Conservation (phyloP, 2,113 vertebrate species). For the Tinamus guttatus region DNA sequence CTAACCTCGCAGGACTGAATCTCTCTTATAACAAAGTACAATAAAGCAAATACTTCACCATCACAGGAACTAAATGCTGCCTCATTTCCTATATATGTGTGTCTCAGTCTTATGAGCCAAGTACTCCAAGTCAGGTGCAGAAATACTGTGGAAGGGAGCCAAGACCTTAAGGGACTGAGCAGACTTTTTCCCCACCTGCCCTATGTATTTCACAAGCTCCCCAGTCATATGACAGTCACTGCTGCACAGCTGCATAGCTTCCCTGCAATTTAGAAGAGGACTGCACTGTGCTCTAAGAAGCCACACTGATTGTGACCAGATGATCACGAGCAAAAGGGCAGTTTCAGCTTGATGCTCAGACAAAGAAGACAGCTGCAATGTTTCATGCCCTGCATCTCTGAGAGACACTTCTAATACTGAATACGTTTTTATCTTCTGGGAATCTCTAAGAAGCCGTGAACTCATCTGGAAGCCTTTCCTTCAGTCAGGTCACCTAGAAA, state of each 20-base stretch:
- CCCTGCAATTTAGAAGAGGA: background rate
- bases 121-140: background rate
- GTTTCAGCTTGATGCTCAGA: background rate
- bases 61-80: constrained; percentile 49
- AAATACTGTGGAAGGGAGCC: background rate
- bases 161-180: background rate
- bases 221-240: background rate
- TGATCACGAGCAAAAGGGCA: background rate
- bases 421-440: background rate
- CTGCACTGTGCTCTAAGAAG: background rate
- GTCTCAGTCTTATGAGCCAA: background rate
- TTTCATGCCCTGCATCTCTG: background rate
- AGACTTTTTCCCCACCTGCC: background rate
- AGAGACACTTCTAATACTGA: background rate
- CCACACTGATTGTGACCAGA: rapidly evolving
- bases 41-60: constrained; percentile 46
- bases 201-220: background rate
- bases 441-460: constrained; percentile 12
- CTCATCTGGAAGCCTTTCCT: constrained; percentile 17
- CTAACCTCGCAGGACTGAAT: constrained; percentile 10
- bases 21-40: constrained; percentile 19
- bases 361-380: background rate
- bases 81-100: background rate
- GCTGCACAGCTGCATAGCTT: background rate
- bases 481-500: background rate